Evolutionary conservation across 2,797 vertebrate genomes (phyloP).

Genomic region (Rhincodon typus): DNA sequence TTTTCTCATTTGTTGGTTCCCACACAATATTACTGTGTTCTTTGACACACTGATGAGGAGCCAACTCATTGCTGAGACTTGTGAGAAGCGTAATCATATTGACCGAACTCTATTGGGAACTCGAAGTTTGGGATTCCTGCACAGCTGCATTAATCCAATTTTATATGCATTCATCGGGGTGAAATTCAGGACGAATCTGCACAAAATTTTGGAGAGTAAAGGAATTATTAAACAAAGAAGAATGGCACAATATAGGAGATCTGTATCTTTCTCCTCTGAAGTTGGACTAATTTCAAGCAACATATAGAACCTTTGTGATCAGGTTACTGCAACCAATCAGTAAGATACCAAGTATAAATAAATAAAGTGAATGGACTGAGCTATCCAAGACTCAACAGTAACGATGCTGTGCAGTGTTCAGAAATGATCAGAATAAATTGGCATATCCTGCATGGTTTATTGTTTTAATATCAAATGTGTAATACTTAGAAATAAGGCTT

Average conservation of each 20-base stretch:
- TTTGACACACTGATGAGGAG: constrained; percentile 64
- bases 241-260: neutral
- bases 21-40: constrained; percentile 68
- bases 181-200: neutral
- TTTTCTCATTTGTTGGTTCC: constrained; percentile 78
- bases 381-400: neutral
- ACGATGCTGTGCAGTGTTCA: neutral
- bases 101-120: constrained; percentile 53
- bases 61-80: neutral
- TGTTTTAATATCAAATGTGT: neutral
- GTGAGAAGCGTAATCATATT: constrained; percentile 38
- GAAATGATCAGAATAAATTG: too few species aligned
- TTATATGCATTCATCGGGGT: neutral
- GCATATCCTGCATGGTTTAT: neutral
- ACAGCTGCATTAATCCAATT: constrained; percentile 79
- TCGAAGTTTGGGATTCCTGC: constrained; percentile 64
- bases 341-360: neutral
- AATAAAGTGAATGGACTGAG: neutral
- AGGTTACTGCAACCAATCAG: neutral
- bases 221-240: neutral
- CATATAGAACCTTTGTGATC: too few species aligned
- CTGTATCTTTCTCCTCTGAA: neutral
- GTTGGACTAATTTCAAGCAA: neutral
- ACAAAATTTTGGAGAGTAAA: neutral
- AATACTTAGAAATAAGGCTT: neutral